Percentiles rank a stretch among this genome's conserved stretches.
phyloP scores from a whole-genome alignment of 2,797 vertebrate genomes.

The Trematomus bernacchii region DNA sequence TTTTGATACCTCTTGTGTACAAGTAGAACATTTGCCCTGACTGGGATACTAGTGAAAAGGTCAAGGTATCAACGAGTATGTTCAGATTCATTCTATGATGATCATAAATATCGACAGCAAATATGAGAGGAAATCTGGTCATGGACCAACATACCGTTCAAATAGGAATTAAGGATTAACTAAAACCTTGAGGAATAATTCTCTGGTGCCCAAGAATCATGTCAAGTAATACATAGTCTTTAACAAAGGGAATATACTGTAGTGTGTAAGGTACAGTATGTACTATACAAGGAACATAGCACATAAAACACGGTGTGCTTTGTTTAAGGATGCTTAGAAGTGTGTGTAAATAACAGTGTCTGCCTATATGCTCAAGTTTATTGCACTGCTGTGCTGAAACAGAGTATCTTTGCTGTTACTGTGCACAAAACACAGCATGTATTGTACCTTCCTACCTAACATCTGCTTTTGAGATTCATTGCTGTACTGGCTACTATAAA shows the following conservation, averaged over 20 bases:
- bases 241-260: too few relatives aligned
- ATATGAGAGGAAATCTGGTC: not conserved
- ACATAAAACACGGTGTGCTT: not conserved
- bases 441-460: not conserved
- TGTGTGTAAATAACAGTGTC: not conserved
- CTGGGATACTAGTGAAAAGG: not conserved
- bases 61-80: not conserved
- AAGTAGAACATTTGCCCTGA: not conserved
- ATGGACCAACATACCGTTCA: conserved; percentile 1
- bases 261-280: not conserved
- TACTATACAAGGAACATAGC: not conserved
- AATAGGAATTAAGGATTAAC: not conserved
- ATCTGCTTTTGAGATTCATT: conserved; percentile 3
- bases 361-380: not conserved
- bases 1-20: not conserved
- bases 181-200: not conserved
- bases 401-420: not conserved
- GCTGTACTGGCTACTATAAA: not conserved
- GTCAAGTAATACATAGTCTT: not conserved
- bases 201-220: not conserved
- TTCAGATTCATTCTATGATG: not conserved
- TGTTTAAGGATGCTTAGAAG: not conserved
- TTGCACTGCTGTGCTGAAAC: not conserved
- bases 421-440: not conserved
- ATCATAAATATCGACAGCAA: not conserved